Evolutionary conservation across 2,888 invertebrate species (phyloP).

Genomic region (Cephus spinipes): DNA sequence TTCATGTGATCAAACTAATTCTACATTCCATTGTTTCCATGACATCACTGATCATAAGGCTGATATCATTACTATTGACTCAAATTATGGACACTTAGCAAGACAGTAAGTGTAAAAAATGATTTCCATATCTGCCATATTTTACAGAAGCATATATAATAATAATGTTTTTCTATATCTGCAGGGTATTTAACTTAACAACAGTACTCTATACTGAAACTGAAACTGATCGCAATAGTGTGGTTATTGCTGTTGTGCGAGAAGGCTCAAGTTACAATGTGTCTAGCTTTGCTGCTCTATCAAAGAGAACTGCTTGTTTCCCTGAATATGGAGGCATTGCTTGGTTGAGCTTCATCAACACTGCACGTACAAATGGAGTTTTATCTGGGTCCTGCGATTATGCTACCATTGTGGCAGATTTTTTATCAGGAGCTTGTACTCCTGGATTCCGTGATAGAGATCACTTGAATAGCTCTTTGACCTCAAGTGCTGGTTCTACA

Average conservation of each 20-base stretch:
- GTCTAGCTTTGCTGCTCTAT: constrained; percentile 70
- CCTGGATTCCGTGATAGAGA: constrained; percentile 71
- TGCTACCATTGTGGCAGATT: constrained; percentile 69
- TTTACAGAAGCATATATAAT: not conserved
- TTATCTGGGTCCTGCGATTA: constrained; percentile 72
- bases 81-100: constrained; percentile 75
- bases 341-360: constrained; percentile 73
- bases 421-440: constrained; percentile 72
- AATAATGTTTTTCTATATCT: constrained; percentile 16
- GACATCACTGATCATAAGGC: constrained; percentile 68
- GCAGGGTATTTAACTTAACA: constrained; percentile 71
- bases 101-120: constrained; percentile 69
- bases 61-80: constrained; percentile 73
- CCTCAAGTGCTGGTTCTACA: constrained; percentile 7
- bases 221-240: constrained; percentile 66
- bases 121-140: not conserved
- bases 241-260: constrained; percentile 70
- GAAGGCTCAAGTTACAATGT: constrained; percentile 47
- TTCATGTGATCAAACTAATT: constrained; percentile 67
- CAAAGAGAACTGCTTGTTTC: constrained; percentile 73
- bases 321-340: constrained; percentile 77
- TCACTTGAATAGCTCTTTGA: constrained; percentile 49
- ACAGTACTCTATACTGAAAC: constrained; percentile 74
- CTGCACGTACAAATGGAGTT: constrained; percentile 68
- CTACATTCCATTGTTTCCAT: constrained; percentile 70